Evolutionary conservation across 2,797 vertebrate genomes (phyloP).

Genomic region (Poeciliopsis presidionis): DNA sequence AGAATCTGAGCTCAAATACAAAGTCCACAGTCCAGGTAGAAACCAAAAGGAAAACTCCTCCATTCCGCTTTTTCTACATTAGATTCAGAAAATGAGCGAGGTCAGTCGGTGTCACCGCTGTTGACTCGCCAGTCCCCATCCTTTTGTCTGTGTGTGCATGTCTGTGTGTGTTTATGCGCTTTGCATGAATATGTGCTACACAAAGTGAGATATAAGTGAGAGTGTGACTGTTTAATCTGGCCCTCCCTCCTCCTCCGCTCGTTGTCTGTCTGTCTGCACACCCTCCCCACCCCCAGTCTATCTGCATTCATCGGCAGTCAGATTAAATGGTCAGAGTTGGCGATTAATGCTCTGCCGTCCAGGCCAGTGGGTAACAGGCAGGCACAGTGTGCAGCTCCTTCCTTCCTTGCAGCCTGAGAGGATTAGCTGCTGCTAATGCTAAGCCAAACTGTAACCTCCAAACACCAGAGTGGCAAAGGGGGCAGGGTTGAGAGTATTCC

Average conservation of each 20-base stretch:
- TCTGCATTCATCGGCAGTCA: slow-evolving; percentile 68
- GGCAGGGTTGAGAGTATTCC: slow-evolving; percentile 31
- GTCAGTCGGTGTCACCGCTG: slow-evolving; percentile 45
- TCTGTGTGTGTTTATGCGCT: slow-evolving; percentile 28
- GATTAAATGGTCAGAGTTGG: slow-evolving; percentile 79
- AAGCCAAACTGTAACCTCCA: slow-evolving; percentile 72
- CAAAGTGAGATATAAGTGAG: slow-evolving; percentile 63
- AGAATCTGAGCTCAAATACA: slow-evolving; percentile 39
- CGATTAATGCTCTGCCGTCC: slow-evolving; percentile 70
- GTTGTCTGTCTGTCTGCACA: slow-evolving; percentile 21
- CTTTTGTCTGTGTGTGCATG: slow-evolving; percentile 52
- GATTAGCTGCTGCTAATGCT: slow-evolving; percentile 85
- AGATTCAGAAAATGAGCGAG: slow-evolving; percentile 19
- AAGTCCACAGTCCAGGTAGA: slow-evolving; percentile 43
- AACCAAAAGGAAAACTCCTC: slow-evolving; percentile 12
- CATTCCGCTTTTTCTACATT: slow-evolving; percentile 8
- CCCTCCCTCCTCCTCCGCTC: slow-evolving; percentile 50
- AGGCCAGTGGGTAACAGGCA: slow-evolving; percentile 59
- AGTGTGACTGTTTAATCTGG: slow-evolving; percentile 76
- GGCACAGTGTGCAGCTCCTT: slow-evolving; percentile 50
- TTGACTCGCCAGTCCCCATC: slow-evolving; percentile 55
- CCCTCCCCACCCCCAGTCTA: slow-evolving; percentile 65
- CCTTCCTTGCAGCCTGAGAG: slow-evolving; percentile 76
- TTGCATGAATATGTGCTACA: slow-evolving; percentile 46
- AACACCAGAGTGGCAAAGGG: slow-evolving; percentile 46